Evolutionary conservation across 2,888 invertebrate genomes (phyloP).

Genomic region (Sicus ferrugineus): DNA sequence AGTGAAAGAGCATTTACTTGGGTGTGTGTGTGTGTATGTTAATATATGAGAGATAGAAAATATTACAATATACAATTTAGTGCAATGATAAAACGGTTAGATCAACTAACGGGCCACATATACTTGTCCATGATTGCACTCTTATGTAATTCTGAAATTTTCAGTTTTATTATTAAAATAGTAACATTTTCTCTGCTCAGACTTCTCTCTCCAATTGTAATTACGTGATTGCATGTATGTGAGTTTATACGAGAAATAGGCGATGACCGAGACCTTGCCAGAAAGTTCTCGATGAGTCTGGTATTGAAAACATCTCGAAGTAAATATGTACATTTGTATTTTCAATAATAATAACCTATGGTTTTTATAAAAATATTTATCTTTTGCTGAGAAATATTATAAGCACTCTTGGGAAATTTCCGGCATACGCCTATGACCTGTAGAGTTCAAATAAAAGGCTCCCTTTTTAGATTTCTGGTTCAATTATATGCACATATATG

Average conservation of each 20-base stretch:
- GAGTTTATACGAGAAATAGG: too few species aligned
- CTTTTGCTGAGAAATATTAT: background rate
- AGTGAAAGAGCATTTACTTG: too few species aligned
- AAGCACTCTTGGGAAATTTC: background rate
- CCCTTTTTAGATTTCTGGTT: background rate
- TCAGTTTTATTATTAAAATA: background rate
- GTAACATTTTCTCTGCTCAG: background rate
- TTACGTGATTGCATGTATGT: background rate
- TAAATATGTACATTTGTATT: background rate
- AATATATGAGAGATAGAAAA: too few species aligned
- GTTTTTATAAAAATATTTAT: background rate
- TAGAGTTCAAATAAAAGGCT: background rate
- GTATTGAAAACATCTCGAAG: background rate
- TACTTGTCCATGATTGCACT: too few species aligned
- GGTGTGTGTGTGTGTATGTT: too few species aligned
- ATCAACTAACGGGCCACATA: too few species aligned
- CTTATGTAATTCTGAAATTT: background rate
- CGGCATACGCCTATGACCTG: background rate
- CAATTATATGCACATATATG: background rate
- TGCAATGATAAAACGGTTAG: too few species aligned
- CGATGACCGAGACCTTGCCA: too few species aligned
- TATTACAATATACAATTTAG: too few species aligned
- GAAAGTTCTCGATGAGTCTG: too few species aligned
- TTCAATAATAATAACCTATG: background rate
- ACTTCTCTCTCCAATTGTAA: background rate